These are phyloP conservation scores for Pseudopodoces humilis DNA, from an alignment of 2,113 vertebrate genomes.

Conservation along the genomic window DNA sequence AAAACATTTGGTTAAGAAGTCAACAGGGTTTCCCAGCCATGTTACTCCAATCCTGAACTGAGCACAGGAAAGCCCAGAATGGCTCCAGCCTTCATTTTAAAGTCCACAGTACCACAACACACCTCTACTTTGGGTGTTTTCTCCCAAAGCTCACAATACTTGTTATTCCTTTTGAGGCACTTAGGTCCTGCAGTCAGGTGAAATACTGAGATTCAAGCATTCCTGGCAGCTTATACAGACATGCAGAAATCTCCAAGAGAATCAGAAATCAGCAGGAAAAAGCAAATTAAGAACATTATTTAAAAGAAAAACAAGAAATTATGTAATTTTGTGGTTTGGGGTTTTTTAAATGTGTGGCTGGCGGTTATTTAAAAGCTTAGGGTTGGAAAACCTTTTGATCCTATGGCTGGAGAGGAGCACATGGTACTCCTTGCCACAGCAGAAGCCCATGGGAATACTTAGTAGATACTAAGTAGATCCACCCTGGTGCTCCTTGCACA, in stretches of 20 bases:
- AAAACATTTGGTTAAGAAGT: neutral
- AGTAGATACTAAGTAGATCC: neutral
- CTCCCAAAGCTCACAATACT: neutral
- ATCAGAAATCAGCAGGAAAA: neutral
- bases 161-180: neutral
- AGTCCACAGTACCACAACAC: neutral
- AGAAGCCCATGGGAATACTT: neutral
- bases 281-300: neutral
- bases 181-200: neutral
- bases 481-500: neutral
- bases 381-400: neutral
- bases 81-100: neutral
- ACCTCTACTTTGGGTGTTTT: neutral
- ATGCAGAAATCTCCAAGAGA: neutral
- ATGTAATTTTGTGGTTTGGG: neutral
- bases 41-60: rapidly evolving
- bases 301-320: neutral
- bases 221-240: neutral
- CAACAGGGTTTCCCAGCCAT: neutral
- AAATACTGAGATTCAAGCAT: neutral
- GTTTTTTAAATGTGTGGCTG: neutral
- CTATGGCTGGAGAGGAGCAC: neutral
- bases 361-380: neutral
- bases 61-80: neutral
- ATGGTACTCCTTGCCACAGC: too few species aligned